phyloP scores from a whole-genome alignment of 2,888 invertebrate genomes.

The Clivina fossor region DNA sequence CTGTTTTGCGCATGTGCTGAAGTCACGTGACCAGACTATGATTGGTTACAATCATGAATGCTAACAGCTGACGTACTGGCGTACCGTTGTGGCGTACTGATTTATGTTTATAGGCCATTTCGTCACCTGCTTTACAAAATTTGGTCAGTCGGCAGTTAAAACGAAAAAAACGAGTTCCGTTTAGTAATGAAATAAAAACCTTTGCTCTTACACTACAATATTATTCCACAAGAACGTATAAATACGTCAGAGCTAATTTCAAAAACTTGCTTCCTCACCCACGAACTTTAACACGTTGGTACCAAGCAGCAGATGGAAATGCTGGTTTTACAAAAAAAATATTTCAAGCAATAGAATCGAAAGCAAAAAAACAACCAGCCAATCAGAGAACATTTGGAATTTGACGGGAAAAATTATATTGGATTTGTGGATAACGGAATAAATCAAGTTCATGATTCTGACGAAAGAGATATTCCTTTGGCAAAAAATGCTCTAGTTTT shows the following conservation, averaged over 20 bases:
- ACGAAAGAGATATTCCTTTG: neutral
- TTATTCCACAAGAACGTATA: slow-evolving; percentile 9
- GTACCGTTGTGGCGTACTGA: too few relatives aligned
- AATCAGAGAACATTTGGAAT: slow-evolving; percentile 11
- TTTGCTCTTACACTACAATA: slow-evolving; percentile 12
- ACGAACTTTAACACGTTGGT: slow-evolving; percentile 7
- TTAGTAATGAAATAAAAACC: slow-evolving; percentile 2
- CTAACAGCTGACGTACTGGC: too few relatives aligned
- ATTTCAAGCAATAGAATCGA: neutral
- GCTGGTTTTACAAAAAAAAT: slow-evolving; percentile 12
- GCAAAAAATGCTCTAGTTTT: slow-evolving; percentile 7
- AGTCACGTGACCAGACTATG: too few relatives aligned
- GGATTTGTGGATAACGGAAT: slow-evolving; percentile 2
- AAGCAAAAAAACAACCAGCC: neutral
- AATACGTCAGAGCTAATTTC: slow-evolving; percentile 8
- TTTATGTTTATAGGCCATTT: too few relatives aligned
- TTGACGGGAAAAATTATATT: neutral
- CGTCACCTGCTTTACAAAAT: slow-evolving; percentile 4
- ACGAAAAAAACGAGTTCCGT: slow-evolving; percentile 6
- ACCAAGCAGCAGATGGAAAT: slow-evolving; percentile 1
- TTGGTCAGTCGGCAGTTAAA: slow-evolving; percentile 1
- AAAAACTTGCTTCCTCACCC: slow-evolving; percentile 6
- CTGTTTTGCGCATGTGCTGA: too few relatives aligned
- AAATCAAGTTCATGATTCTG: neutral
- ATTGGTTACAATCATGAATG: too few relatives aligned